Evolutionary conservation across 1,140 invertebrate genomes (phyloP).

Genomic region (Trypoxylus dichotomus): DNA sequence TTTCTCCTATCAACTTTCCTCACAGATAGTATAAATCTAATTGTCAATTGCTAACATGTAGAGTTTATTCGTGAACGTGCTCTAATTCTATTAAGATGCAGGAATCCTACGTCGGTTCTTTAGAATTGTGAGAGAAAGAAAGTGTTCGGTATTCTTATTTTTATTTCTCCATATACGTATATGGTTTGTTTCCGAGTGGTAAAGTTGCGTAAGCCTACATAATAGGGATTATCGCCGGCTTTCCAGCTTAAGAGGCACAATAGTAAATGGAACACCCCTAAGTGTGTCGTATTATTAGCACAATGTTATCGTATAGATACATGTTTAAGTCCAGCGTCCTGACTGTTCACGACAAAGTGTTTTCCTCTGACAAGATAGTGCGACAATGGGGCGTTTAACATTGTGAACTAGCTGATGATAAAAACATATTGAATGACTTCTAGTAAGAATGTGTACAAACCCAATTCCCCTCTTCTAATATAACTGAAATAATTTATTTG

Average conservation of each 20-base stretch:
- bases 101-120: not conserved
- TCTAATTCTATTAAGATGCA: conserved; percentile 12
- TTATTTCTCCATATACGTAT: not conserved
- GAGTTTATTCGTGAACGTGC: conserved; percentile 5
- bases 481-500: no score
- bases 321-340: not conserved
- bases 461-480: no score
- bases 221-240: not conserved
- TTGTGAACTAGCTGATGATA: not conserved
- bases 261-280: conserved; percentile 11
- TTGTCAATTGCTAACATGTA: not conserved
- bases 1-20: conserved; percentile 13
- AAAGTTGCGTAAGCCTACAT: conserved; percentile 1
- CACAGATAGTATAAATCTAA: not conserved
- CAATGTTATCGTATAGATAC: conserved; percentile 14
- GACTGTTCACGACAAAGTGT: not conserved
- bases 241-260: not conserved
- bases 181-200: conserved; percentile 6
- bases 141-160: not conserved
- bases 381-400: not conserved
- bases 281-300: conserved; percentile 9
- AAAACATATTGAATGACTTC: no score
- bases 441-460: no score
- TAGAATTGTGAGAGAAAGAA: conserved; percentile 8
- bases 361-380: not conserved